phyloP scores from a whole-genome alignment of 1,140 invertebrate genomes.

The Bombyx mori region ASM3026992v2 NC_085109.1:6058001-6058500 shows the following conservation, averaged over 20 bases:
- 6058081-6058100: no score
- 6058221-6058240: not conserved
- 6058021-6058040: no score
- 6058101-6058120: no score
- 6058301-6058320: slow-evolving; percentile 11
- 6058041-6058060: no score
- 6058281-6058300: not conserved
- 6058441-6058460: slow-evolving; percentile 11
- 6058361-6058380: slow-evolving; percentile 21
- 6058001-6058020: no score
- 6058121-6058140: not conserved
- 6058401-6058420: slow-evolving; percentile 17
- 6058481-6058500: no score
- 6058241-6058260: no score
- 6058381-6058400: slow-evolving; percentile 28
- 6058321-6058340: not conserved
- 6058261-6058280: not conserved
- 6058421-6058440: slow-evolving; percentile 3
- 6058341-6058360: slow-evolving; percentile 27
- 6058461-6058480: no score
- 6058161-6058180: not conserved
- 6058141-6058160: not conserved
- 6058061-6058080: no score
- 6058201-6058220: not conserved
- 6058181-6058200: no score